Percentiles rank a stretch among this genome's conserved stretches.
Conservation (phyloP, 2,797 vertebrate species). For the Meriones psammophilus region DNA sequence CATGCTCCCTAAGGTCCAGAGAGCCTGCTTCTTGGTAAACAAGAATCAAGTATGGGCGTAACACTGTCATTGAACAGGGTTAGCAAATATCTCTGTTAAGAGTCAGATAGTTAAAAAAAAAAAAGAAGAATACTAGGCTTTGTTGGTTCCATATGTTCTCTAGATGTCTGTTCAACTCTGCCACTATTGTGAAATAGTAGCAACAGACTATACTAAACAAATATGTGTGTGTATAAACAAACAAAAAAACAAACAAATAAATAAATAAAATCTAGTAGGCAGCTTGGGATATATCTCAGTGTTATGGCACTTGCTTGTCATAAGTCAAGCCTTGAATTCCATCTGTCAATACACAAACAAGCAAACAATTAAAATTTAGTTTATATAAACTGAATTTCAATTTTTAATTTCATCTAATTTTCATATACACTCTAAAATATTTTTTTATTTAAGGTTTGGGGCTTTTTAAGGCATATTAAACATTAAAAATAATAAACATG, state of each 20-base stretch:
- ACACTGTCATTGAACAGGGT: not conserved
- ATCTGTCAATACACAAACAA: not conserved
- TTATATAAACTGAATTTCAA: conserved; percentile 1
- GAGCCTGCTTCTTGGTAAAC: not conserved
- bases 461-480: not conserved
- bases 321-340: not conserved
- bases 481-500: not conserved
- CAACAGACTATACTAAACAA: not conserved
- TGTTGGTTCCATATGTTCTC: not conserved
- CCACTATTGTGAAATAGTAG: not conserved
- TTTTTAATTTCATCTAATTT: not conserved
- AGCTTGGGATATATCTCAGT: not conserved
- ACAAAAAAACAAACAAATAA: not conserved
- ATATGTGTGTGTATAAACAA: not conserved
- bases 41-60: not conserved
- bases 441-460: not conserved
- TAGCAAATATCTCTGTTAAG: not conserved
- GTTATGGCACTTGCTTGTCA: not conserved
- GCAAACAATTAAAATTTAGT: not conserved
- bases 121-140: not conserved
- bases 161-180: not conserved
- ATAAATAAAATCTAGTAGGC: not conserved
- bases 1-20: not conserved
- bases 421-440: conserved; percentile 7
- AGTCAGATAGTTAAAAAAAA: not conserved